Conservation (phyloP, 1,140 invertebrate genomes). For the Camponotus floridanus region DNA sequence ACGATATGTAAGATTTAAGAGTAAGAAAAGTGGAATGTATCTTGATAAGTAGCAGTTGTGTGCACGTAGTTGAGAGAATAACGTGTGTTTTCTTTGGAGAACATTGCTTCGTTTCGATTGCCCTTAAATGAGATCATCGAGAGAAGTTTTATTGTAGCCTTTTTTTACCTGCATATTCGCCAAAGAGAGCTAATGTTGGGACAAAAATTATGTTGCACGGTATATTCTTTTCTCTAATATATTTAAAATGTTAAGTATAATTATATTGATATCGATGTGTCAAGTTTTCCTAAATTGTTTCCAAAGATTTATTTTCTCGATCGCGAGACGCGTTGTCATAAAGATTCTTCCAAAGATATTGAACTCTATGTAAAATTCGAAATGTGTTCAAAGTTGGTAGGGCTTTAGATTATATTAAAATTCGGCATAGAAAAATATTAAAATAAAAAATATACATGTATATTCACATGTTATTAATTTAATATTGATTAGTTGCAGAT, state of each 20-base stretch:
- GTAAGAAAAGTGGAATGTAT: background rate
- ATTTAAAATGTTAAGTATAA: background rate
- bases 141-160: background rate
- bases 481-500: constrained; percentile 13
- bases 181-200: background rate
- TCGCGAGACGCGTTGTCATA: background rate
- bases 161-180: background rate
- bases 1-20: constrained; percentile 37
- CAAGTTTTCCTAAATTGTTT: constrained; percentile 1
- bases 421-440: background rate
- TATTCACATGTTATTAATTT: constrained; percentile 18
- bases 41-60: background rate
- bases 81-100: background rate
- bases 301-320: background rate
- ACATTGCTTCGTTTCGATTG: constrained; percentile 28
- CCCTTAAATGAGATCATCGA: constrained; percentile 56
- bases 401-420: constrained; percentile 7
- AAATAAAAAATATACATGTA: background rate
- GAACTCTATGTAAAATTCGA: constrained; percentile 27
- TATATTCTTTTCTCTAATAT: background rate
- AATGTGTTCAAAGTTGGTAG: constrained; percentile 10
- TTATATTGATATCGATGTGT: background rate
- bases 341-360: background rate
- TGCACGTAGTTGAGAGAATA: background rate
- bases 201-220: too few relatives aligned